Evolutionary conservation across 2,888 invertebrate species (phyloP).

Genomic region (Cerastis rubricosa): DNA sequence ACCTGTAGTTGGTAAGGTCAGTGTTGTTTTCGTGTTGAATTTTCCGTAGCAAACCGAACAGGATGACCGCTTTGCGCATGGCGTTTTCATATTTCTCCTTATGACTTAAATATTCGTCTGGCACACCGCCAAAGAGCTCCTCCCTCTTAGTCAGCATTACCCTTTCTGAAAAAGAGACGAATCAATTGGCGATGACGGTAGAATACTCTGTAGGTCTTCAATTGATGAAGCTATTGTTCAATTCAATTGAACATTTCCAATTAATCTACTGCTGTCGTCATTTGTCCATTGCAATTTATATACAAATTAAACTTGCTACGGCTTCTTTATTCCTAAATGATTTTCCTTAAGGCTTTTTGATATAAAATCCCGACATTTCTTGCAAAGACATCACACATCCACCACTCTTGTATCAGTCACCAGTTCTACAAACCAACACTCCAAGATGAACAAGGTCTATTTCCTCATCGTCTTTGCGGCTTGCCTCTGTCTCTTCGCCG

Average conservation of each 20-base stretch:
- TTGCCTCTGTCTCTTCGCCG: conserved; percentile 74
- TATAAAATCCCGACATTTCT: conserved; percentile 44
- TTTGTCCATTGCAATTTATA: conserved; percentile 18
- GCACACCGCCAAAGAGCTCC: conserved; percentile 91
- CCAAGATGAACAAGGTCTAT: conserved; percentile 77
- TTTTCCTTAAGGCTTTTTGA: background rate
- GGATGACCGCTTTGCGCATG: conserved; percentile 92
- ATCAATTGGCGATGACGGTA: background rate
- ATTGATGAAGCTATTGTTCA: conserved; percentile 14
- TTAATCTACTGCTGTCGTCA: background rate
- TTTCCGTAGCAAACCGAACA: conserved; percentile 92
- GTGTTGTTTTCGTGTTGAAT: conserved; percentile 92
- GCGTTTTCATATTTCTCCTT: conserved; percentile 95
- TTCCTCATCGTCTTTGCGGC: conserved; percentile 76
- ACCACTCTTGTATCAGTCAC: background rate
- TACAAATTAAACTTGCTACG: conserved; percentile 52
- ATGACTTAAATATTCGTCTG: conserved; percentile 94
- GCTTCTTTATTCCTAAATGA: conserved; percentile 39
- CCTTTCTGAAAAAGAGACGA: conserved; percentile 74
- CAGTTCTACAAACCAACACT: conserved; percentile 12
- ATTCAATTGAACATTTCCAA: background rate
- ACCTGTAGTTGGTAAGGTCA: conserved; percentile 94
- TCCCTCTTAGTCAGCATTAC: conserved; percentile 86
- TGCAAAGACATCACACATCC: conserved; percentile 36
- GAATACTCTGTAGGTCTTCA: conserved; percentile 29